A percentile compares a stretch with the other conserved stretches of the same genome.
phyloP scores from a whole-genome alignment of 2,888 invertebrate species.

The Leptinotarsa rubiginosa region DNA sequence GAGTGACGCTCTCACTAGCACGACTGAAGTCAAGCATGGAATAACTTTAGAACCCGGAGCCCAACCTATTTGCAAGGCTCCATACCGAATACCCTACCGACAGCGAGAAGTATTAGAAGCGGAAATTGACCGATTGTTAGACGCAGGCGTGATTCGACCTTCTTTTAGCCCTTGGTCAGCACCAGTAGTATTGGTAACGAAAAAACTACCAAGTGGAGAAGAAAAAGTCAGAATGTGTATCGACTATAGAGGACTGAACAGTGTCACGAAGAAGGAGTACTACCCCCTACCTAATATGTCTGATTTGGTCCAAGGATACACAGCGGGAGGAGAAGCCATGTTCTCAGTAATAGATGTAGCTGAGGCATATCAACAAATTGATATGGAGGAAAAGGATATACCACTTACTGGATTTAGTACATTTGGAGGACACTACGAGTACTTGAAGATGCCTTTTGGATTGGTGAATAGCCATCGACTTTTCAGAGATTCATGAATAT shows the following conservation, averaged over 20 bases:
- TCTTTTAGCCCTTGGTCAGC: slow-evolving; percentile 38
- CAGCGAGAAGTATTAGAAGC: slow-evolving; percentile 26
- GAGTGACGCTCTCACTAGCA: slow-evolving; percentile 25
- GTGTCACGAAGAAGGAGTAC: slow-evolving; percentile 26
- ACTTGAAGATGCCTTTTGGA: slow-evolving; percentile 40
- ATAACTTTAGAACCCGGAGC: slow-evolving; percentile 29
- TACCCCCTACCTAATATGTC: slow-evolving; percentile 32
- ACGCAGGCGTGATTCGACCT: slow-evolving; percentile 25
- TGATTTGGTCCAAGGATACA: slow-evolving; percentile 30
- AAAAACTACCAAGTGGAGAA: slow-evolving; percentile 31
- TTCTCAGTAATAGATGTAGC: slow-evolving; percentile 37
- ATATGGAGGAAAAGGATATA: slow-evolving; percentile 35
- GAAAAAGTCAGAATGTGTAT: slow-evolving; percentile 40
- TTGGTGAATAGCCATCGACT: slow-evolving; percentile 34
- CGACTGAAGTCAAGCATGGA: slow-evolving; percentile 30
- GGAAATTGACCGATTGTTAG: slow-evolving; percentile 32
- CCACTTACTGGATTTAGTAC: slow-evolving; percentile 36
- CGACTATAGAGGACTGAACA: slow-evolving; percentile 34
- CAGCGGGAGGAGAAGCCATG: slow-evolving; percentile 22
- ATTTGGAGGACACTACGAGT: slow-evolving; percentile 39
- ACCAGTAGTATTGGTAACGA: slow-evolving; percentile 36
- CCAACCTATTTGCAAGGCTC: slow-evolving; percentile 29
- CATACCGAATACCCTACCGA: slow-evolving; percentile 33
- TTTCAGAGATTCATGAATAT: slow-evolving; percentile 42
- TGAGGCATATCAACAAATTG: slow-evolving; percentile 36